Evolutionary conservation across 2,797 vertebrate genomes (phyloP).

Genomic region (Echeneis naucrates): DNA sequence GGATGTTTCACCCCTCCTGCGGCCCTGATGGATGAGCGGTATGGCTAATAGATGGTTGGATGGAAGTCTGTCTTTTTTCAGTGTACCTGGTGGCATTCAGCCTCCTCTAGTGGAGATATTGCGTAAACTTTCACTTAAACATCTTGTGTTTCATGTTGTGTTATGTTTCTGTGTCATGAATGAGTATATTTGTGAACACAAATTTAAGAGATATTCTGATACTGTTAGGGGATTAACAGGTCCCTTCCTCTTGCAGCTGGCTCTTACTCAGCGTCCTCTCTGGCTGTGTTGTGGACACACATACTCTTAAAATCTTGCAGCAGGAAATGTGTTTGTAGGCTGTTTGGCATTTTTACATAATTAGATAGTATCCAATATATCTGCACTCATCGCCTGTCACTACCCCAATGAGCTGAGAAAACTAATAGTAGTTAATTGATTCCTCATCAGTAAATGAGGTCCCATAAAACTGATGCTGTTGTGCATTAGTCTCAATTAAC

Average conservation of each 20-base stretch:
- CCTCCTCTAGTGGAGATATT: conserved; percentile 51
- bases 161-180: neutral
- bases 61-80: too few species aligned
- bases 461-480: too few species aligned
- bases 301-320: neutral
- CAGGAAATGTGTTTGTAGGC: neutral
- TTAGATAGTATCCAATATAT: neutral
- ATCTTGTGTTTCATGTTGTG: too few species aligned
- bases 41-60: too few species aligned
- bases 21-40: too few species aligned
- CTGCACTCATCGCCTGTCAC: neutral
- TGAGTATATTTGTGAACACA: neutral
- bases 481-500: neutral
- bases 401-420: too few species aligned
- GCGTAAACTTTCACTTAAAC: too few species aligned
- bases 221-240: neutral
- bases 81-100: neutral
- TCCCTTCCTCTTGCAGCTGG: neutral
- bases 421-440: neutral
- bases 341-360: neutral
- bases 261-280: neutral
- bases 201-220: neutral
- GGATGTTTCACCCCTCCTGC: too few species aligned
- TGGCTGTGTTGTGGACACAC: neutral
- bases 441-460: neutral